These are phyloP conservation scores for Caenorhabditis panamensis DNA, from an alignment of 2,888 invertebrate genomes.

Conservation along the genomic window DNA sequence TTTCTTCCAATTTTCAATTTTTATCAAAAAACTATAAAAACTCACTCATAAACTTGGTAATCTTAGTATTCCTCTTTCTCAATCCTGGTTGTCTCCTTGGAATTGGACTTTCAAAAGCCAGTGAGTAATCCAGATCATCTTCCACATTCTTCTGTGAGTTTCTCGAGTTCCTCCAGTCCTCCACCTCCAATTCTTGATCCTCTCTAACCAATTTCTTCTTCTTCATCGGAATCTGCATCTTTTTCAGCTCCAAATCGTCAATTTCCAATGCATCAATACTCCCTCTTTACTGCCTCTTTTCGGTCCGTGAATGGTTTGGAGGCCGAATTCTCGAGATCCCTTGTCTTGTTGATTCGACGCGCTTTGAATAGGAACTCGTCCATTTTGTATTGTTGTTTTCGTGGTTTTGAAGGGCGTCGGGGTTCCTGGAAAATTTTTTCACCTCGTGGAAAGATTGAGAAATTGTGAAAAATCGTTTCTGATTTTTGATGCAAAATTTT, in stretches of 20 bases:
- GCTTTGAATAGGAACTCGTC: slow-evolving; percentile 57
- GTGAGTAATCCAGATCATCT: not conserved
- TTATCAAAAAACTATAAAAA: not conserved
- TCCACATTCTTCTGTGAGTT: not conserved
- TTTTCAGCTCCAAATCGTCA: not conserved
- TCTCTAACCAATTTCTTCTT: slow-evolving; percentile 9
- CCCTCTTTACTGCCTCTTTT: slow-evolving; percentile 46
- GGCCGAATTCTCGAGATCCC: slow-evolving; percentile 55
- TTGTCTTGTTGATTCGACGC: slow-evolving; percentile 51
- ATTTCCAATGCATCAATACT: slow-evolving; percentile 43
- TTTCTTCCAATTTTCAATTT: not conserved
- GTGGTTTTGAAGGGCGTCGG: no score
- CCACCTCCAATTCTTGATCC: no score
- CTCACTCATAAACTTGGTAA: not conserved
- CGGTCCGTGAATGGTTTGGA: slow-evolving; percentile 42
- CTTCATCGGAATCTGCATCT: no score
- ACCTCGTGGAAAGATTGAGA: no score
- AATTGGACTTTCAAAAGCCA: not conserved
- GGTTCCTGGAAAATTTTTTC: no score
- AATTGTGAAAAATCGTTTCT: no score
- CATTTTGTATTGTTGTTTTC: slow-evolving; percentile 50
- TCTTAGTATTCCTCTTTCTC: not conserved
- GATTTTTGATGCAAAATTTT: no score
- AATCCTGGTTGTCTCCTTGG: not conserved
- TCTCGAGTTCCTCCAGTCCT: not conserved